A percentile compares a stretch with the other conserved stretches of the same genome.
Evolutionary conservation across 2,888 invertebrate genomes (phyloP).

Genomic region (Agonopterix arenella): DNA sequence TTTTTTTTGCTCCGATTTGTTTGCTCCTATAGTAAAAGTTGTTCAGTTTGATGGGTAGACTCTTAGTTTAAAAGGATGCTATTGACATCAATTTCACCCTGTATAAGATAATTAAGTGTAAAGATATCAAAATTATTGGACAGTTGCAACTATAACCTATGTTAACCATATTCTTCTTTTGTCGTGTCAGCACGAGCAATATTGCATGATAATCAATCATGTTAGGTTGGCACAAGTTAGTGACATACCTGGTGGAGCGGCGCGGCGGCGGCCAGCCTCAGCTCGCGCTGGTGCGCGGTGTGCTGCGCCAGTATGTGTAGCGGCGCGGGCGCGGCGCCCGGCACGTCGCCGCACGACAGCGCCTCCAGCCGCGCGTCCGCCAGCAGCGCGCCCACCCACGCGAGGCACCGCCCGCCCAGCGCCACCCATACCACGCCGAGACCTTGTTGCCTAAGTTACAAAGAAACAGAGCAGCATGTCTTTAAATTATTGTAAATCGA

Average conservation of each 20-base stretch:
- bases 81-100: too few species aligned
- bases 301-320: conserved; percentile 80
- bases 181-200: too few species aligned
- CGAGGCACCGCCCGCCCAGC: conserved; percentile 89
- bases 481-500: too few species aligned
- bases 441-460: conserved; percentile 82
- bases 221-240: not conserved
- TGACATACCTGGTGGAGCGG: conserved; percentile 80
- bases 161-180: too few species aligned
- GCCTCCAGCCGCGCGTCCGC: conserved; percentile 87
- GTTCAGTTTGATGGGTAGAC: too few species aligned
- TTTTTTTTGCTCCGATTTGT: too few species aligned
- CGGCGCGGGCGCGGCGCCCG: conserved; percentile 70
- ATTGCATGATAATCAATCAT: not conserved
- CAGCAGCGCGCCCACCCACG: conserved; percentile 83
- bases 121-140: too few species aligned
- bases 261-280: conserved; percentile 82
- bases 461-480: too few species aligned
- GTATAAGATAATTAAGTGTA: too few species aligned
- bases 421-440: conserved; percentile 94
- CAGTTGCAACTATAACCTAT: too few species aligned
- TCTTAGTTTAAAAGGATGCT: too few species aligned
- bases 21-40: too few species aligned
- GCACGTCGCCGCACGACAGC: conserved; percentile 41
- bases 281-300: conserved; percentile 82